These are phyloP conservation scores for Butorides virescens DNA, from an alignment of 2,113 vertebrate species.

Conservation along the genomic window DNA sequence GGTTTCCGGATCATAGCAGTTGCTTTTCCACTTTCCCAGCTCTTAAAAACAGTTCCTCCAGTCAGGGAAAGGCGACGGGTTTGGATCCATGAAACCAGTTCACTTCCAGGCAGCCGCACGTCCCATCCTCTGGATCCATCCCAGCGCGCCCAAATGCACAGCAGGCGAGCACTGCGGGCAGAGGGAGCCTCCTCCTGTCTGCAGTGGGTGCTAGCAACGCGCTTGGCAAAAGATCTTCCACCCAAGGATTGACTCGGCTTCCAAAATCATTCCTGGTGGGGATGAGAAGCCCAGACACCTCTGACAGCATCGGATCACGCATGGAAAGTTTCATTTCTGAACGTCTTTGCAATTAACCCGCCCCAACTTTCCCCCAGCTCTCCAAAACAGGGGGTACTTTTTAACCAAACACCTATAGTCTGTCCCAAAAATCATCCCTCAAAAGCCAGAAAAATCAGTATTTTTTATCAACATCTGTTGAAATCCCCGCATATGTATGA, in stretches of 20 bases:
- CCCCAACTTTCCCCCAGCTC: not conserved
- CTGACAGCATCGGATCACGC: fast-evolving
- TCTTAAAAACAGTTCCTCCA: not conserved
- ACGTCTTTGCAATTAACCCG: fast-evolving
- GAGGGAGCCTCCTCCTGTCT: conserved; percentile 58
- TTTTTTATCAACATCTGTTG: not conserved
- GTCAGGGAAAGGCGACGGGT: fast-evolving
- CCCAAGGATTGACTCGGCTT: not conserved
- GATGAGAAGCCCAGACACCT: not conserved
- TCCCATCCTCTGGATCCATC: not conserved
- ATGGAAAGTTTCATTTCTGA: no score
- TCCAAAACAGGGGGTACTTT: not conserved
- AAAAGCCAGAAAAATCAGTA: not conserved
- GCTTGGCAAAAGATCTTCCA: fast-evolving
- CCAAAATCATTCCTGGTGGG: not conserved
- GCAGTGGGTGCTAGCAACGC: not conserved
- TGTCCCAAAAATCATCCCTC: not conserved
- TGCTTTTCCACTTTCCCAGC: not conserved
- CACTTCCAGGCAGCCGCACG: fast-evolving
- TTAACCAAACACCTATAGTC: not conserved
- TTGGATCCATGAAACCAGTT: not conserved
- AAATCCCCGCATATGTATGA: fast-evolving
- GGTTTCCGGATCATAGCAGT: not conserved
- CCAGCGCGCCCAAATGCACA: fast-evolving
- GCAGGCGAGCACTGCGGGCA: not conserved